A percentile compares a stretch with the other conserved stretches of the same genome.
Evolutionary conservation across 2,888 invertebrate genomes (phyloP).

Genomic region (Parnassius mnemosyne): DNA sequence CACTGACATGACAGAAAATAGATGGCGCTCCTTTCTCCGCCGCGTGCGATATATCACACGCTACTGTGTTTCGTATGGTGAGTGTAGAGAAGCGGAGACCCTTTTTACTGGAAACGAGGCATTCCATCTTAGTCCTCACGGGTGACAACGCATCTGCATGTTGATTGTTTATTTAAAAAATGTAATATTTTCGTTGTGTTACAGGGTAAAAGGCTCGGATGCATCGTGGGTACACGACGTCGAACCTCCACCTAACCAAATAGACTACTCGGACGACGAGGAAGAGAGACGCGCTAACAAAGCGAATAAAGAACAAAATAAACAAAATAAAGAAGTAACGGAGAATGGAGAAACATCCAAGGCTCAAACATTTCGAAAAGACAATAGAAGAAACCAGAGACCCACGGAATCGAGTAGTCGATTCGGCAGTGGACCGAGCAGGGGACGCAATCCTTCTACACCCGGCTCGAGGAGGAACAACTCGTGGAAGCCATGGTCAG

Average conservation of each 20-base stretch:
- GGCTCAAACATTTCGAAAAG: constrained; percentile 43
- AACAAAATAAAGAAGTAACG: constrained; percentile 43
- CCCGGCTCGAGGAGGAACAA: constrained; percentile 44
- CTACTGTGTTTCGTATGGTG: too few relatives aligned
- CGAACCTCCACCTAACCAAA: constrained; percentile 87
- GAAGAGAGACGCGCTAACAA: constrained; percentile 82
- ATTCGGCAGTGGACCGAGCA: constrained; percentile 62
- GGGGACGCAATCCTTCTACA: constrained; percentile 59
- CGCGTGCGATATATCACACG: too few relatives aligned
- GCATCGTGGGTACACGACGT: constrained; percentile 92
- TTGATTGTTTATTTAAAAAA: too few relatives aligned
- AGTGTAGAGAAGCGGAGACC: too few relatives aligned
- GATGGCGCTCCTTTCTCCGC: too few relatives aligned
- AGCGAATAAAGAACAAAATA: constrained; percentile 55
- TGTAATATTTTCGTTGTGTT: constrained; percentile 1
- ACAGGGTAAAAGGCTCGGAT: constrained; percentile 90
- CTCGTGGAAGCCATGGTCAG: constrained; percentile 46
- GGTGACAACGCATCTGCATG: too few relatives aligned
- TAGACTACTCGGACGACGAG: constrained; percentile 95
- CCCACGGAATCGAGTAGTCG: constrained; percentile 68
- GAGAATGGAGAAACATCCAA: constrained; percentile 56
- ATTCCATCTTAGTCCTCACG: too few relatives aligned
- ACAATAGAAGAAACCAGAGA: constrained; percentile 59
- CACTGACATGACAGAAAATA: too few relatives aligned
- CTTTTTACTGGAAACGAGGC: too few relatives aligned